Evolutionary conservation across 2,113 vertebrate genomes (phyloP), one percentile per base, ranked within the genome.

Genomic region (Natator depressus): DNA sequence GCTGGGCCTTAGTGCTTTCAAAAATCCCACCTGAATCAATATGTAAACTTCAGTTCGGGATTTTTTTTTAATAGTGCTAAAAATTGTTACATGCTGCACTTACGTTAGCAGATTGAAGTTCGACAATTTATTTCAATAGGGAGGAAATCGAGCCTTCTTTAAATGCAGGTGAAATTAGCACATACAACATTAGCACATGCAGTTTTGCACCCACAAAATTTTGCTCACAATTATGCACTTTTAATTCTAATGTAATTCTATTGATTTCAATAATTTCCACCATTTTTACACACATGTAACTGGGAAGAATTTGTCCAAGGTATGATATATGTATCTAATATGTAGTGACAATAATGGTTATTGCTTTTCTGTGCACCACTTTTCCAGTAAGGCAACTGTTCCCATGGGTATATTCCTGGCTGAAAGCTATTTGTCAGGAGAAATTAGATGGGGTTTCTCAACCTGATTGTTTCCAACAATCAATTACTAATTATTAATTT

Each of bases 341-440:
- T 1, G 38, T 72, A 11, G 47, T 22, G 2, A 3, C 1, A 80
- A 78, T 78, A 1, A 42, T 8, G 87, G 2, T 14, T 46, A 59
- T 19, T 5, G 53, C n/a, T 79, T 94, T 86, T 90, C 2, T 38
- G 55, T 53, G 0, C 42, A 47, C 42, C 11, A 29, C 24, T 51
- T 3, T 84, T 91, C 5, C 1, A 5, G 3, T 69, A 46, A 14
- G 80, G 1, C 2, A 90, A 93, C 72, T 3, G 27, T 6, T 19
- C 20, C 3, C 35, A 3, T 1, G 0, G 19, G 0, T 22, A 22
- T 17, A 69, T 86, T 93, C 49, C 1, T 59, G n/a, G 54, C 3
- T 51, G 79, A 13, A 46, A 19, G 13, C 35, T 75, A 85, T 80
- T 25, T 87, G 10, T 3, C 29, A 10, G 2, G 2, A 5, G 17